Percentiles rank a stretch among this genome's conserved stretches.
Evolutionary conservation across 2,888 invertebrate species (phyloP).

Genomic region (Brenthis ino): DNA sequence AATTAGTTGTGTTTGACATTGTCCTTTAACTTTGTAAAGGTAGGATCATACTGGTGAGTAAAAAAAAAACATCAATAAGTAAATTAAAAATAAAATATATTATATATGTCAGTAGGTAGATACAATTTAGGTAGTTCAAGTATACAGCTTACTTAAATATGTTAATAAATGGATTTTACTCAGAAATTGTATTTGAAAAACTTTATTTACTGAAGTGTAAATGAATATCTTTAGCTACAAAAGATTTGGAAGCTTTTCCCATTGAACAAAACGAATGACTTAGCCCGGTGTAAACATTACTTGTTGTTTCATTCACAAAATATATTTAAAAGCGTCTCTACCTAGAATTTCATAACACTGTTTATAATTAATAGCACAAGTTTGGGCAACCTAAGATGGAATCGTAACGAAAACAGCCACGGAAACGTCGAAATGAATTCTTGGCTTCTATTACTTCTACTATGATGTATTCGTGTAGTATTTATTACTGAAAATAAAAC

Average conservation of each 20-base stretch:
- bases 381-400: conserved; percentile 19
- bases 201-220: background rate
- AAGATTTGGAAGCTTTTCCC: background rate
- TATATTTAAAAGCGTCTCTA: conserved; percentile 9
- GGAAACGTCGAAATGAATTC: conserved; percentile 25
- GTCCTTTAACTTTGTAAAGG: too few species aligned
- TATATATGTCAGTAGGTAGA: too few species aligned
- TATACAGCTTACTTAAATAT: too few species aligned
- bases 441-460: conserved; percentile 28
- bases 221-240: background rate
- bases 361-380: conserved; percentile 5
- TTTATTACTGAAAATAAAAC: conserved; percentile 19
- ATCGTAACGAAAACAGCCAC: conserved; percentile 18
- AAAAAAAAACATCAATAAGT: too few species aligned
- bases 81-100: too few species aligned
- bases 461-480: conserved; percentile 30
- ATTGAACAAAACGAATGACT: conserved; percentile 1
- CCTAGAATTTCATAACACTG: conserved; percentile 10
- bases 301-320: conserved; percentile 23
- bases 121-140: too few species aligned
- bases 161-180: too few species aligned
- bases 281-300: conserved; percentile 14
- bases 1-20: background rate
- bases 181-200: background rate
- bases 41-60: too few species aligned